phyloP scores from a whole-genome alignment of 2,888 invertebrate species.

The Autographa pulchrina region DNA sequence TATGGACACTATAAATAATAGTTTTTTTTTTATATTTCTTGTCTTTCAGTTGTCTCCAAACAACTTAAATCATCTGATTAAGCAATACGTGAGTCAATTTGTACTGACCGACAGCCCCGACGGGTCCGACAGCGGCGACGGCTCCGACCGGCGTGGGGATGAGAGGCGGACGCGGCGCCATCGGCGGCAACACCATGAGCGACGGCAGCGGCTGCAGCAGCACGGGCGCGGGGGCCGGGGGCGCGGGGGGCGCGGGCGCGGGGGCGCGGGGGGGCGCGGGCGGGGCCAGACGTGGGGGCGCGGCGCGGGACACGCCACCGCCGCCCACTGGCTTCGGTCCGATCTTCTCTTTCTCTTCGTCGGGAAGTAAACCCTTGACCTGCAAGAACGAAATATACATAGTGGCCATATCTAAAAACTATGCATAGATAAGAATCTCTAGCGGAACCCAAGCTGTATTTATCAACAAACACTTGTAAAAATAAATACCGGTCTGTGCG shows the following conservation, averaged over 20 bases:
- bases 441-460: no score
- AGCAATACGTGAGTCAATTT: no score
- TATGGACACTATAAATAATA: no score
- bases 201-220: slow-evolving; percentile 84
- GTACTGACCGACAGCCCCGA: slow-evolving; percentile 49
- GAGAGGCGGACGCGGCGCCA: slow-evolving; percentile 81
- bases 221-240: slow-evolving; percentile 66
- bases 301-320: slow-evolving; percentile 57
- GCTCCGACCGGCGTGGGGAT: slow-evolving; percentile 68
- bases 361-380: slow-evolving; percentile 96
- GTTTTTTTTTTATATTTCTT: no score
- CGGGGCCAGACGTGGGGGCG: slow-evolving; percentile 61
- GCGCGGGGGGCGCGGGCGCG: slow-evolving; percentile 44
- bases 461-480: no score
- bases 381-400: slow-evolving; percentile 36
- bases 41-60: no score
- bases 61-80: no score
- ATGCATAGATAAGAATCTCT: no score
- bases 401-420: neutral
- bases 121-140: slow-evolving; percentile 58
- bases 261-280: slow-evolving; percentile 57
- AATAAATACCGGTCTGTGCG: no score
- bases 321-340: slow-evolving; percentile 94
- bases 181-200: slow-evolving; percentile 87
- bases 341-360: slow-evolving; percentile 99